A percentile compares a stretch with the other conserved stretches of the same genome.
phyloP scores from a whole-genome alignment of 2,113 vertebrate genomes.

The Fregetta grallaria region DNA sequence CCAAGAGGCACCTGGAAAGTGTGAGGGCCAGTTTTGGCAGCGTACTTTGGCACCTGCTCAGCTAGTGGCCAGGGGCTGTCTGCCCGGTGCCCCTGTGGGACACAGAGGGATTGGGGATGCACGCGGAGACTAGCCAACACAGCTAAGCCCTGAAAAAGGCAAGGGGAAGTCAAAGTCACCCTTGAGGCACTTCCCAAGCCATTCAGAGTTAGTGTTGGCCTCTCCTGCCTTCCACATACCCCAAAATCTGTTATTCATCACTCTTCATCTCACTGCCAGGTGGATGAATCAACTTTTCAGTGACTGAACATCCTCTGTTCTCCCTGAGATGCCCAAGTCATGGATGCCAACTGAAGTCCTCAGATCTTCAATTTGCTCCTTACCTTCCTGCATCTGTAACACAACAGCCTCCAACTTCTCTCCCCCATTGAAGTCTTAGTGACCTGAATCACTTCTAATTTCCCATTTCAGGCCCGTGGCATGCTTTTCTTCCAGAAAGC shows the following conservation, averaged over 20 bases:
- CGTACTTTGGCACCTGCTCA: neutral
- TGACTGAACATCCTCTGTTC: conserved; percentile 16
- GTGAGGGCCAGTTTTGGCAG: neutral
- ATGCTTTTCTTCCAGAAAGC: conserved; percentile 2
- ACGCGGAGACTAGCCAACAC: neutral
- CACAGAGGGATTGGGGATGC: neutral
- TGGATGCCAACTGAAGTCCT: neutral
- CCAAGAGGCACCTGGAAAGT: neutral
- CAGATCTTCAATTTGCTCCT: conserved; percentile 15
- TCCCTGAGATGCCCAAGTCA: neutral
- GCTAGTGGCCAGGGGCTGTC: neutral
- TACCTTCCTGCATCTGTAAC: neutral
- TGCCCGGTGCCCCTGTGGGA: neutral
- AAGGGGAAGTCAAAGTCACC: neutral
- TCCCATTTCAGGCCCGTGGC: neutral
- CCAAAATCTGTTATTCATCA: neutral
- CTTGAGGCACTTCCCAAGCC: neutral
- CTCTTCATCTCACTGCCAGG: conserved; percentile 18
- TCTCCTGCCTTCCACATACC: neutral
- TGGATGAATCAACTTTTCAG: conserved; percentile 13
- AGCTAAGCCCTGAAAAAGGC: neutral
- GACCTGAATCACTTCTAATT: conserved; percentile 24
- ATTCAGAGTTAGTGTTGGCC: neutral
- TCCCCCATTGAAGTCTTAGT: neutral
- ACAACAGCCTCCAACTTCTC: neutral